Base-by-base conservation (phyloP, 2,797 vertebrate genomes). In the Anguilla marmorata region DNA sequence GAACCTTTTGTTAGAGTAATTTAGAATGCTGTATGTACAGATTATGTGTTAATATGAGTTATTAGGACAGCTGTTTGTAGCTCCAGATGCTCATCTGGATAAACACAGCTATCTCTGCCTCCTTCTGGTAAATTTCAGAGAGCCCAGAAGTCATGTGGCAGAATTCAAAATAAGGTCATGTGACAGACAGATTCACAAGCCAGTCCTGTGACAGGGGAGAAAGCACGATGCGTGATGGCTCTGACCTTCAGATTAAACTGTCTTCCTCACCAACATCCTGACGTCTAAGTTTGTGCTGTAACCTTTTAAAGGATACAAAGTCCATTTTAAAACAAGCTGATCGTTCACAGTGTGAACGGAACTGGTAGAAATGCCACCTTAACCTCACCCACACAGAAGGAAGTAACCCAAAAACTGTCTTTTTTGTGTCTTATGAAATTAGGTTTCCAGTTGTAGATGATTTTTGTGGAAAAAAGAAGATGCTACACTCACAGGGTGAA, bases 81-180 rank as follows among this genome's bases (percentile, higher is more conserved):
- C 33, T 79, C 19, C 76, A 45, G 4, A 48, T 45, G 4, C 16
- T 9, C 6, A 21, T 2, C 76, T 80, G 76, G 41, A 45, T 48
- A 24, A 19, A 80, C 30, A 9, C 2, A 8, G 30, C 33, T 76
- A 76, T 76, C 30, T 4, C 33, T 21, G 76, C 41, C 19, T 45
- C 4, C 37, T 24, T 24, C 21, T 80, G 76, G 69, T 14, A 74
- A 1, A 37, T 33, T 21, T 21, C 14, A 33, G 69, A 80, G 33
- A 80, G 33, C n/a, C 3, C 3, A 80, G 16, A 80, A 80, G 76
- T 24, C 76, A 45, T 80, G 76, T 19, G 76, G 14, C 76, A 6
- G 76, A 80, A 80, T 80, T 80, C 37, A 48, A 21, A 80, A 14
- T 16, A 41, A 79, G 74, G 74, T 41, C 74, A 37, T 79, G 74